These are phyloP conservation scores for Galeopterus variegatus DNA, from an alignment of 2,113 vertebrate species.

Conservation along the genomic window DNA sequence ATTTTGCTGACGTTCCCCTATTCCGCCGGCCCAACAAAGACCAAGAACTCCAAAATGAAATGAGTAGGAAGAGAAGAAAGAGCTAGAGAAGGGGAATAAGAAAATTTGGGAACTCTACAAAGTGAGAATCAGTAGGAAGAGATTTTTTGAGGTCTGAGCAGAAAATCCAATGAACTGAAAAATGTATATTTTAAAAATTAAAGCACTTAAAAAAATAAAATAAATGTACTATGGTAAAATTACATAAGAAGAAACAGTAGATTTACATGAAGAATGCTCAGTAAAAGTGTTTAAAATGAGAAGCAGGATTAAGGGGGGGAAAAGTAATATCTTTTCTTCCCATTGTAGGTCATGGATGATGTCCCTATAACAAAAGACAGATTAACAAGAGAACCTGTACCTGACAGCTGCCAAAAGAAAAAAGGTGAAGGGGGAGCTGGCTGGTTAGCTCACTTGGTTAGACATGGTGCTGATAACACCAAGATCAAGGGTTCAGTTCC, in stretches of 20 bases:
- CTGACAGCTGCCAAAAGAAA: no score
- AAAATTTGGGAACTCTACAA: not conserved
- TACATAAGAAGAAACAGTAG: not conserved
- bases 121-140: not conserved
- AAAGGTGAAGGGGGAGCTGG: no score
- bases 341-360: not conserved
- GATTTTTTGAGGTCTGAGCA: not conserved
- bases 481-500: no score
- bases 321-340: not conserved
- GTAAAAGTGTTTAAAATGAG: constrained; percentile 45
- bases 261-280: not conserved
- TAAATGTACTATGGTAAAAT: not conserved
- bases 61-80: not conserved
- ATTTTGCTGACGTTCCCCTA: no score
- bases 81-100: not conserved
- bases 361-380: not conserved
- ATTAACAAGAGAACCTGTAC: not conserved
- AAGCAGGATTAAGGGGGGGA: not conserved
- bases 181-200: not conserved
- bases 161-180: constrained; percentile 23
- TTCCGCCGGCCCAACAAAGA: no score
- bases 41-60: not conserved
- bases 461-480: no score
- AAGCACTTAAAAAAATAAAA: constrained; percentile 30
- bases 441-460: no score